Conservation (phyloP, 2,888 invertebrate species). For the Lysandra coridon region DNA sequence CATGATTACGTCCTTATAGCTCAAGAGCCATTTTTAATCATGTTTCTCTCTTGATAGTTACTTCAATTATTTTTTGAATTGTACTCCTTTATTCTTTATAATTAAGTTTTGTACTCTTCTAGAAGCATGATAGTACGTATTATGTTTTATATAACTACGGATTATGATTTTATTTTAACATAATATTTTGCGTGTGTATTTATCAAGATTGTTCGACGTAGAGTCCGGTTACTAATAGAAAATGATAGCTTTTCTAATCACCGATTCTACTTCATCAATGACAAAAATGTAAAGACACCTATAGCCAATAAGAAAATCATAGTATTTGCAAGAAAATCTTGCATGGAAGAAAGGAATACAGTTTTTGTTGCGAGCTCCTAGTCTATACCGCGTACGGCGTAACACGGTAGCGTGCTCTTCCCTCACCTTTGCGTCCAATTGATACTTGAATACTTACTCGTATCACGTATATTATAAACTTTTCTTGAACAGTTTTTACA, state of each 20-base stretch:
- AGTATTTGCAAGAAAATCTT: background rate
- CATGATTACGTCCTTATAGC: constrained; percentile 58
- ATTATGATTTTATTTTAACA: background rate
- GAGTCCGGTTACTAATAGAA: background rate
- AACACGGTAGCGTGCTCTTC: constrained; percentile 54
- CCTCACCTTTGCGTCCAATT: constrained; percentile 50
- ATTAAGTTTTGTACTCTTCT: background rate
- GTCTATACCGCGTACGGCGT: constrained; percentile 55
- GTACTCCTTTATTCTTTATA: constrained; percentile 18
- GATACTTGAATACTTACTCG: constrained; percentile 44
- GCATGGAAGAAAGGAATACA: background rate
- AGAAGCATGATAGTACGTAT: background rate
- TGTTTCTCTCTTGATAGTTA: constrained; percentile 34
- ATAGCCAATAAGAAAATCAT: background rate
- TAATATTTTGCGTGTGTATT: background rate
- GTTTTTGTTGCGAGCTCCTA: constrained; percentile 46
- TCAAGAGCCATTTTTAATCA: constrained; percentile 48
- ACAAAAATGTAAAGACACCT: background rate
- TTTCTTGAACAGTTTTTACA: background rate
- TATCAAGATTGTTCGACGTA: background rate
- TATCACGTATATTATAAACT: constrained; percentile 45
- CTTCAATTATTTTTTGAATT: constrained; percentile 29
- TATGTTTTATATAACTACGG: background rate
- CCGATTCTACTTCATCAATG: background rate
- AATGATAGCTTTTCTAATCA: background rate